phyloP scores from a whole-genome alignment of 2,113 vertebrate genomes.

The Toxostoma redivivum region DNA sequence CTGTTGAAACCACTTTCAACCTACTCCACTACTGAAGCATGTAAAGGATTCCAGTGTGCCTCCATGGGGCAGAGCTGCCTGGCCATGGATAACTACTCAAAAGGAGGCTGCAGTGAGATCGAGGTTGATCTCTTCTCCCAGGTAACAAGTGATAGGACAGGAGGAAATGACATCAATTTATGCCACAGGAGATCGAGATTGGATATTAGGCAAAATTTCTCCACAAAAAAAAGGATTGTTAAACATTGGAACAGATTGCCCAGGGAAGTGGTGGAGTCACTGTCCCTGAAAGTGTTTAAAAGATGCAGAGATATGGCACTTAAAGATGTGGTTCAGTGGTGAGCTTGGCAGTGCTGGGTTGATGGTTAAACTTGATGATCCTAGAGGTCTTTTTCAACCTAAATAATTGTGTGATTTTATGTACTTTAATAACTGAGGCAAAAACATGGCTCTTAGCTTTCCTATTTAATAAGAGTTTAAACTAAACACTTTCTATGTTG shows the following conservation, averaged over 20 bases:
- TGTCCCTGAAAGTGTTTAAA: background rate
- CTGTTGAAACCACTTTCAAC: background rate
- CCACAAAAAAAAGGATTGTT: background rate
- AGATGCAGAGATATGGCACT: accelerated
- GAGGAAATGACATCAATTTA: background rate
- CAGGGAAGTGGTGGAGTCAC: background rate
- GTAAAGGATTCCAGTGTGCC: background rate
- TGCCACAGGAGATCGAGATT: background rate
- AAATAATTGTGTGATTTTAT: background rate
- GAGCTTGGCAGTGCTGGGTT: background rate
- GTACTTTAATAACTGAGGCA: background rate
- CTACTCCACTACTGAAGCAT: background rate
- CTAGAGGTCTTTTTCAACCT: background rate
- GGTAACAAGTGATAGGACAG: background rate
- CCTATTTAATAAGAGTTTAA: background rate
- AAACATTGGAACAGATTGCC: background rate
- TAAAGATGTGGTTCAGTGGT: accelerated
- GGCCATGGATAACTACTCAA: background rate
- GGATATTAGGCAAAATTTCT: background rate
- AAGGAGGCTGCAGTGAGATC: background rate
- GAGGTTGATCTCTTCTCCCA: background rate
- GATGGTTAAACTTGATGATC: background rate
- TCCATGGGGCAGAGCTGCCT: background rate
- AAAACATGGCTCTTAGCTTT: background rate
- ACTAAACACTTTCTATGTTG: background rate